Base-by-base conservation (phyloP, 1,140 invertebrate species). In the Pollicipes pollicipes region DNA sequence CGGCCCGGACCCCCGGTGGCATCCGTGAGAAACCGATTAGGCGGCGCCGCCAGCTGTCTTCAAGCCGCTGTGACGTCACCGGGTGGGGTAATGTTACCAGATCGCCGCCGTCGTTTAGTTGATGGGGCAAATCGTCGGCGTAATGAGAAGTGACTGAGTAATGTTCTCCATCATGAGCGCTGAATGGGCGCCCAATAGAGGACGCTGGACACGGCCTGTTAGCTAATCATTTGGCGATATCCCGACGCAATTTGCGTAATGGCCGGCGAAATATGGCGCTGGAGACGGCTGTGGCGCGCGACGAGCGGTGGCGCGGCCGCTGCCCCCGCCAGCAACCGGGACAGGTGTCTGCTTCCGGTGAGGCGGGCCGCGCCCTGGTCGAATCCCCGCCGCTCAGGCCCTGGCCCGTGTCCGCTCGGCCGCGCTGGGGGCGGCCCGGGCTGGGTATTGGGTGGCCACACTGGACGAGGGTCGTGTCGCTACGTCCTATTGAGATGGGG, bases 131-230 rank as follows among this genome's bases (percentile, higher is more conserved):
- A 58, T 58, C 45, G 45, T 58, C 45, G 45, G 45, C 13, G 45
- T 58, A 58, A 58, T 58, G 45, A 58, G 45, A 58, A 58, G 45
- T 58, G 45, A 58, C 45, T 58, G 45, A 58, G 45, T 58, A 58
- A 58, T 58, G 45, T 58, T 58, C 45, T 58, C 45, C 45, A 58
- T 58, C 45, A 58, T 21, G 24, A 21, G 45, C 21, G 45, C 45
- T 58, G 45, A 58, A 58, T 58, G 45, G 45, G 13, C 13, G 45
- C 45, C 45, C 45, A 58, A 58, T 58, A 10, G 13, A 3, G 13
- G 45, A 2, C 45, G 45, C 45, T 58, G 45, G 45, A 58, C 45
- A 58, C 45, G 45, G 45, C 45, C 45, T 58, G 45, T 58, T 58
- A 58, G 45, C 45, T 58, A 58, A 58, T 58, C 45, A 58, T 58